Evolutionary conservation across 92 coral and sea anemone species (phyloP).

Genomic region (Umimayanthus chanpuru): DNA sequence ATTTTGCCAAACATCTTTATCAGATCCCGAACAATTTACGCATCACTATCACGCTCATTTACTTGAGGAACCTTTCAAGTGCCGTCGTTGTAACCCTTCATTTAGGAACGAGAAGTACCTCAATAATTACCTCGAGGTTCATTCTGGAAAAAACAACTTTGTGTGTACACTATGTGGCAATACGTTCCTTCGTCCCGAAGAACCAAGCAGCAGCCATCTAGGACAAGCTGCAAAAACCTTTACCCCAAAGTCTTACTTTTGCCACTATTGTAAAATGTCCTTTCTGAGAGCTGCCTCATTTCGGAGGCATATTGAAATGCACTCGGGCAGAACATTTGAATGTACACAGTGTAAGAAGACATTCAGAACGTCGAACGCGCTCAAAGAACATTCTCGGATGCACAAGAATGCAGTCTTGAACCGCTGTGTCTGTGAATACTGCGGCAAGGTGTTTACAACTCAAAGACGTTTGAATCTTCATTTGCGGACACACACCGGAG

Average conservation of each 20-base stretch:
- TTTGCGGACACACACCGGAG: neutral
- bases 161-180: neutral
- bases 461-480: neutral
- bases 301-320: neutral
- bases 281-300: neutral
- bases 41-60: constrained; percentile 1
- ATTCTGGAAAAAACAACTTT: neutral
- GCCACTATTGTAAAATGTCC: constrained; percentile 6
- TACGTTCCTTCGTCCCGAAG: neutral
- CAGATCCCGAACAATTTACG: neutral
- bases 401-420: neutral
- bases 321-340: constrained; percentile 2
- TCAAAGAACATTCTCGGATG: neutral
- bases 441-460: neutral
- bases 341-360: neutral
- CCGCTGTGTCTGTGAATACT: constrained; percentile 11
- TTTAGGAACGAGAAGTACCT: neutral
- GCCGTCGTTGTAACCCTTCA: neutral
- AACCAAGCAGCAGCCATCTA: neutral
- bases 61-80: neutral
- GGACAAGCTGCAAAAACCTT: neutral
- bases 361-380: constrained; percentile 8
- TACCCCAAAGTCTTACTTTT: neutral
- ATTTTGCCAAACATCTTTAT: neutral
- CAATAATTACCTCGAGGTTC: neutral